These are phyloP conservation scores for Steinernema carpocapsae DNA, from an alignment of 2,888 invertebrate genomes.

Conservation along the genomic window DNA sequence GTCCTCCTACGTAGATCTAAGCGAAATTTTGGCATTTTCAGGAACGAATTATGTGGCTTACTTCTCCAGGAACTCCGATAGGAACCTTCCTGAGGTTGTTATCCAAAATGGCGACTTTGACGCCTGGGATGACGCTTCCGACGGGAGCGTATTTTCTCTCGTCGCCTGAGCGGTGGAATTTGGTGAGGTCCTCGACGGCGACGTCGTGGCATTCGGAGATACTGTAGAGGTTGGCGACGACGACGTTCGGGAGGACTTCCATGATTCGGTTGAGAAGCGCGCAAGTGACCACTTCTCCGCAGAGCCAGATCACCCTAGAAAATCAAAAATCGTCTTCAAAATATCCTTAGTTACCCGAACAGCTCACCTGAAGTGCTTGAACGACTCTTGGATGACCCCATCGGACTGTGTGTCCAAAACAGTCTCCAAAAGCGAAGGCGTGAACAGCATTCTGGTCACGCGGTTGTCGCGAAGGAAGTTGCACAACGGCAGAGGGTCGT, in stretches of 20 bases:
- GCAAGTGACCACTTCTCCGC: conserved; percentile 71
- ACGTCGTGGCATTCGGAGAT: conserved; percentile 71
- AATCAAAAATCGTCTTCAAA: conserved; percentile 49
- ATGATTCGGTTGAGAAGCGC: conserved; percentile 68
- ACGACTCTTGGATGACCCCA: conserved; percentile 38
- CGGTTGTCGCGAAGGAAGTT: conserved; percentile 66
- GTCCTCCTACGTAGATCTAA: conserved; percentile 69
- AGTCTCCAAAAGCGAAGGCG: conserved; percentile 71
- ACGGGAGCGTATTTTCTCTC: conserved; percentile 70
- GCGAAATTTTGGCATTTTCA: conserved; percentile 29
- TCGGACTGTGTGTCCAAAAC: conserved; percentile 66
- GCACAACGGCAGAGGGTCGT: conserved; percentile 69
- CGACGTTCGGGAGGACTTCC: conserved; percentile 67
- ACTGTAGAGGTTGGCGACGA: conserved; percentile 70
- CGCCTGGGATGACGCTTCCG: conserved; percentile 69
- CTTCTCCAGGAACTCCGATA: conserved; percentile 71
- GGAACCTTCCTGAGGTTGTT: conserved; percentile 68
- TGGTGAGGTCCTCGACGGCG: conserved; percentile 68
- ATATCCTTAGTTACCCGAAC: background rate
- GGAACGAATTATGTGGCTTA: conserved; percentile 45
- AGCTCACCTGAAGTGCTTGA: conserved; percentile 39
- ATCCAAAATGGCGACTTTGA: conserved; percentile 69
- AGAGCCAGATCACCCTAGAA: conserved; percentile 67
- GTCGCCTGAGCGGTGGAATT: conserved; percentile 53
- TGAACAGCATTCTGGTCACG: conserved; percentile 71